These are phyloP conservation scores for Microcebus jonahi DNA, from an alignment of 2,113 vertebrate genomes.

Conservation along the genomic window DNA sequence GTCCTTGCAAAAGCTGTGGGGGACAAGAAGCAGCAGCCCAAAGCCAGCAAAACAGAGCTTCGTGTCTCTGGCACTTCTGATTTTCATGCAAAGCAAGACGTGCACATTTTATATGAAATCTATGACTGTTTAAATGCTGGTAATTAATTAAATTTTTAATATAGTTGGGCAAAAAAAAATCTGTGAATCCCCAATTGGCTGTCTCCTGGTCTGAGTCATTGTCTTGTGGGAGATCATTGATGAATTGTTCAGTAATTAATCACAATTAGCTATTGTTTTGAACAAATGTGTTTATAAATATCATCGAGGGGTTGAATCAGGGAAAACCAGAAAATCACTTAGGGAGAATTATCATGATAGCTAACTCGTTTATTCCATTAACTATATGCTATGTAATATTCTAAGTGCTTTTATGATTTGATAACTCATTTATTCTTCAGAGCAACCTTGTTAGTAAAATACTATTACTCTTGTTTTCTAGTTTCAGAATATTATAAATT, in stretches of 20 bases:
- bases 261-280: neutral
- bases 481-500: too few species aligned
- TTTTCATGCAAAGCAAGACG: neutral
- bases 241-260: neutral
- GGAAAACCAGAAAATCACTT: neutral
- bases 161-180: neutral
- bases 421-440: neutral
- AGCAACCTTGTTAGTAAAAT: neutral
- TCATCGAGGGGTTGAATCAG: neutral
- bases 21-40: accelerated
- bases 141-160: neutral
- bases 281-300: constrained; percentile 4
- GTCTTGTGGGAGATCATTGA: neutral
- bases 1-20: accelerated
- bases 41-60: neutral
- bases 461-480: neutral
- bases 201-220: neutral
- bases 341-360: neutral
- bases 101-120: neutral
- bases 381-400: neutral
- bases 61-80: neutral
- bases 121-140: neutral
- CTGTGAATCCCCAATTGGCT: neutral
- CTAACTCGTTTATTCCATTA: neutral
- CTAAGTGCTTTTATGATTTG: neutral